Conservation (phyloP, 2,113 vertebrate genomes). For the Barnardius zonarius region DNA sequence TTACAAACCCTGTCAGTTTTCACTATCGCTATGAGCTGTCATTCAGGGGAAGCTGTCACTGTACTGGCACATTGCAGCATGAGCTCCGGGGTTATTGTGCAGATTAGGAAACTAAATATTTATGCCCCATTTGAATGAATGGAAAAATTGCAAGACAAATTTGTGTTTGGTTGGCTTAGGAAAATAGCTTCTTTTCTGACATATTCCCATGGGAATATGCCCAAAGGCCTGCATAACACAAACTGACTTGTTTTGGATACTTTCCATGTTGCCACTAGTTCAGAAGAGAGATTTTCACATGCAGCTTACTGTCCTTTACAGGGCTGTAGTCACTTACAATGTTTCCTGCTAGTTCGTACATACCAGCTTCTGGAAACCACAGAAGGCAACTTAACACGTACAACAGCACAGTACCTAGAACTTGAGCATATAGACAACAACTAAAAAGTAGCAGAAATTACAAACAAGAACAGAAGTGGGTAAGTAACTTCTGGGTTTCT, state of each 20-base stretch:
- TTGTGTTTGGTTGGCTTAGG: not conserved
- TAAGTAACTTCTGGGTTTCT: fast-evolving
- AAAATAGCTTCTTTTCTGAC: not conserved
- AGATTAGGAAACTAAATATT: slow-evolving; percentile 36
- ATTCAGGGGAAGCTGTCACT: not conserved
- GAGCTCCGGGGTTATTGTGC: not conserved
- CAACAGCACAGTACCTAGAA: not conserved
- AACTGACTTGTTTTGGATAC: not conserved
- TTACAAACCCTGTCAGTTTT: slow-evolving; percentile 2
- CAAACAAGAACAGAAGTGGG: fast-evolving
- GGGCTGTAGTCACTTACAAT: not conserved
- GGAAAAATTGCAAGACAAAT: not conserved
- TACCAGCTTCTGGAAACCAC: not conserved
- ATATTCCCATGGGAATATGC: not conserved
- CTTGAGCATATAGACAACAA: fast-evolving
- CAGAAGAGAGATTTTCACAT: not conserved
- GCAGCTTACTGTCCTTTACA: not conserved
- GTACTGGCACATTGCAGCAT: not conserved
- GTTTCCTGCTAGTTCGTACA: not conserved
- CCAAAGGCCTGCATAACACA: not conserved
- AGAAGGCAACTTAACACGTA: not conserved
- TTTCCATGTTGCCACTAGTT: not conserved
- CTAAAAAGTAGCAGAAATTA: not conserved
- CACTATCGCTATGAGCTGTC: not conserved
- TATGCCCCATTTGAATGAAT: not conserved